A percentile compares a stretch with the other conserved stretches of the same genome.
Conservation (phyloP, 1,140 invertebrate species). For the Neodiprion lecontei region DNA sequence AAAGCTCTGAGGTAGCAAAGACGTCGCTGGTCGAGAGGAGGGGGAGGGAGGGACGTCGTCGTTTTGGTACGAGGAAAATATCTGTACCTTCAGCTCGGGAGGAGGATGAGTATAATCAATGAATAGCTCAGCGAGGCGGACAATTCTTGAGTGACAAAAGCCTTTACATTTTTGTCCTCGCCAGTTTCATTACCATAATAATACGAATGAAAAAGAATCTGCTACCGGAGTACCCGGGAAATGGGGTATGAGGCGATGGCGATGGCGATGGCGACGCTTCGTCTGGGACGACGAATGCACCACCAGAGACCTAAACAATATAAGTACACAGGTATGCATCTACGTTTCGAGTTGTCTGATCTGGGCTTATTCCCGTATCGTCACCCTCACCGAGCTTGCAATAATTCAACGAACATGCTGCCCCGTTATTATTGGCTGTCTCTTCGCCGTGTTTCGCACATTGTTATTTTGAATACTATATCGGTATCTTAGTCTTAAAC, state of each 20-base stretch:
- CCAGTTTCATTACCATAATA: slow-evolving; percentile 10
- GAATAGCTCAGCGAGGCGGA: slow-evolving; percentile 4
- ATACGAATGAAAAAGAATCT: slow-evolving; percentile 5
- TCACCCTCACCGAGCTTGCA: not conserved
- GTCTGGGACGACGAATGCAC: not conserved
- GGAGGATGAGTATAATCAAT: slow-evolving; percentile 6
- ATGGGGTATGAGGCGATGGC: slow-evolving; percentile 17
- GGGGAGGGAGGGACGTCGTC: too few relatives aligned
- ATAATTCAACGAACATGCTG: not conserved
- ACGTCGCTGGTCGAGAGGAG: too few relatives aligned
- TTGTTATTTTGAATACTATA: not conserved
- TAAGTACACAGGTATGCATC: not conserved
- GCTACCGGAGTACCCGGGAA: not conserved
- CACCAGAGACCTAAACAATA: not conserved
- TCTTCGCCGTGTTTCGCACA: not conserved
- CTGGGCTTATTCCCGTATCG: not conserved
- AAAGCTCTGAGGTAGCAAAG: too few relatives aligned
- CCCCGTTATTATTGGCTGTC: not conserved
- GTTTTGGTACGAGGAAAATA: too few relatives aligned
- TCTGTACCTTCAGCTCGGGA: not conserved
- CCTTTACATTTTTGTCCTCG: not conserved
- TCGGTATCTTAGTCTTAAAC: not conserved
- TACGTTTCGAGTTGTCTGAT: not conserved
- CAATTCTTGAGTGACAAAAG: slow-evolving; percentile 7
- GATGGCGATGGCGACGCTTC: not conserved